Percentiles rank a stretch among this genome's conserved stretches.
Evolutionary conservation across 64 coral and sea anemone genomes (phyloP).

Genomic region (Montipora efflorescens): DNA sequence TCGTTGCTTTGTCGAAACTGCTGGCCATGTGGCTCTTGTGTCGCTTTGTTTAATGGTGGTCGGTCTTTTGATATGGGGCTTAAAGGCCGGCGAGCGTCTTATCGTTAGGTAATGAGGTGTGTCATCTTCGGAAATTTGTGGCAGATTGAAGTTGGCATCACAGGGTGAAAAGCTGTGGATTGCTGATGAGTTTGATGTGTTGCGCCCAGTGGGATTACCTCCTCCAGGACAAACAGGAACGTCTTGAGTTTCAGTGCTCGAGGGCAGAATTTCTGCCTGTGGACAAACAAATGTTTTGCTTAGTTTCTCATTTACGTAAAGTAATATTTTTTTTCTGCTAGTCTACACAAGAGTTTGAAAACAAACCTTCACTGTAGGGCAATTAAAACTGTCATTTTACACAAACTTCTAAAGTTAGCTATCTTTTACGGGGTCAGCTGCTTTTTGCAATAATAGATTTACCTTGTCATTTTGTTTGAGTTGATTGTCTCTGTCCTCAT

Average conservation of each 20-base stretch:
- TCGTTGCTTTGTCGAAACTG: constrained; percentile 41
- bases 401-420: background rate
- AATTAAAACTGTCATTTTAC: no score
- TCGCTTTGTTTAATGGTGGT: constrained; percentile 6
- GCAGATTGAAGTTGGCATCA: background rate
- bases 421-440: background rate
- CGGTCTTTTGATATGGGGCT: background rate
- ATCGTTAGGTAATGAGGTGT: background rate
- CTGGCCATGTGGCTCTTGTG: constrained; percentile 75
- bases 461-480: background rate
- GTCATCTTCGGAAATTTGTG: background rate
- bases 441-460: background rate
- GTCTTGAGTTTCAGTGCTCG: background rate
- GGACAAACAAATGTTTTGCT: background rate
- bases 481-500: background rate
- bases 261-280: background rate
- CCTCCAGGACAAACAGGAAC: background rate
- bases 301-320: no score
- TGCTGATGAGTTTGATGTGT: background rate
- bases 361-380: no score
- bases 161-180: background rate
- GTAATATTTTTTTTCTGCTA: no score
- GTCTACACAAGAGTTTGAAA: no score
- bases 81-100: background rate
- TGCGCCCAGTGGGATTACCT: background rate